Evolutionary conservation across 2,888 invertebrate genomes (phyloP).

Genomic region (Cosmia trapezina): DNA sequence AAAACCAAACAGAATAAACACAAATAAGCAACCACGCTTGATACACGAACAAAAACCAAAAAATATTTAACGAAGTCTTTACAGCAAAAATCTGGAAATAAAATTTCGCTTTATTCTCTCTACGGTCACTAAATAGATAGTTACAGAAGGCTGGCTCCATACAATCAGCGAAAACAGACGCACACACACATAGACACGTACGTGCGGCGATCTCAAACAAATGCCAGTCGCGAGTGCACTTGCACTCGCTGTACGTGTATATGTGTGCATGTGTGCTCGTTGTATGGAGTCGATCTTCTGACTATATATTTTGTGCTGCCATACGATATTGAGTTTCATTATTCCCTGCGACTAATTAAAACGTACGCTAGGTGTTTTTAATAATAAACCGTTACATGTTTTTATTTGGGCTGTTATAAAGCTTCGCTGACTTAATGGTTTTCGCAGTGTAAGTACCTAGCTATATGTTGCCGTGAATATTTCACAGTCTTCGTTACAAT

Average conservation of each 20-base stretch:
- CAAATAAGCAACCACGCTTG: not conserved
- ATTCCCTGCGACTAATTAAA: slow-evolving; percentile 59
- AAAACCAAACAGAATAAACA: not conserved
- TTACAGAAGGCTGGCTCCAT: not conserved
- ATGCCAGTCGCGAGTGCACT: not conserved
- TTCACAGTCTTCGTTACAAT: slow-evolving; percentile 6
- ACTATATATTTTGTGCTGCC: not conserved
- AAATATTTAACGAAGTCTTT: slow-evolving; percentile 26
- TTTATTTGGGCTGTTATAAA: slow-evolving; percentile 38
- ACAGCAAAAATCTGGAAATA: slow-evolving; percentile 19
- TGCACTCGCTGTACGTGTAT: not conserved
- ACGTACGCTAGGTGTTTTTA: slow-evolving; percentile 51
- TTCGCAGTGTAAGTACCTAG: slow-evolving; percentile 7
- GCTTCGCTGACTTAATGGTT: slow-evolving; percentile 47
- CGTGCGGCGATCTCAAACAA: not conserved
- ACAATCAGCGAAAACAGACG: not conserved
- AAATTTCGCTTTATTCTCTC: slow-evolving; percentile 22
- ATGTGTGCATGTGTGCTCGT: not conserved
- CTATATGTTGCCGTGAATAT: slow-evolving; percentile 7
- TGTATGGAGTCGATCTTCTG: slow-evolving; percentile 13
- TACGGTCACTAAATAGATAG: not conserved
- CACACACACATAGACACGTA: not conserved
- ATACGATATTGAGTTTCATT: slow-evolving; percentile 59
- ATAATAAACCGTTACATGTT: slow-evolving; percentile 40
- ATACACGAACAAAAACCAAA: slow-evolving; percentile 10